Base-by-base conservation (phyloP, 2,888 invertebrate genomes). In the Rugalucina vietnamica region DNA sequence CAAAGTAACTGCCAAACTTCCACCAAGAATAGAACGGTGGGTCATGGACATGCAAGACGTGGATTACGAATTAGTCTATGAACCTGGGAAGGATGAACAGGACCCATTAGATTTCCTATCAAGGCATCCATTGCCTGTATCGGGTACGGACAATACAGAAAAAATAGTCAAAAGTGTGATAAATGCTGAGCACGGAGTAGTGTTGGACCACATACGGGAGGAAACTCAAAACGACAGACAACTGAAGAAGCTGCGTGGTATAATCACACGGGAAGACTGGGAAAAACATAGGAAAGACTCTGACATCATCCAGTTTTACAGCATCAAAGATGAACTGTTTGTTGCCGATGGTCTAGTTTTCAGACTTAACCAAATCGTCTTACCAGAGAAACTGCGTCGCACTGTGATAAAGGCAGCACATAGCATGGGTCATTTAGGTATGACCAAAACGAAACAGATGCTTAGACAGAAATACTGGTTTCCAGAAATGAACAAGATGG, bases 31-130 rank as follows among this genome's bases (percentile, higher is more conserved):
- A 60, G 18, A 82, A 71, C 54, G 69, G 29, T 79, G 83, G 74
- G 65, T 79, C 4, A 79, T 79, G 79, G 57, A 72, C 24, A 73
- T 81, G 65, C 81, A 84, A 34, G 76, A 81, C 60, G 71, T 84
- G 18, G 84, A 84, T 69, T 81, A 34, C 69, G 81, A 84, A 71
- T 18, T 84, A 21, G 39, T 77, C 39, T 84, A 84, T 72, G 81
- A 84, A 74, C 84, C 84, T 77, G 85, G 79, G 14, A 82, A 79
- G 54, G 78, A 79, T 43, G 82, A 78, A 39, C n/a, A 21, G 39
- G 78, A 82, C 49, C 79, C 82, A 60, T 27, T 82, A n/a, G 74
- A 79, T 54, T 82, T 37, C 34, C n/a, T 82, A 73, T 82, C 82
- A 14, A 60, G 82, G 78, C 82, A 79, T 39, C 78, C 79, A 54